Conservation (phyloP, 2,113 vertebrate genomes). For the Carollia perspicillata region DNA sequence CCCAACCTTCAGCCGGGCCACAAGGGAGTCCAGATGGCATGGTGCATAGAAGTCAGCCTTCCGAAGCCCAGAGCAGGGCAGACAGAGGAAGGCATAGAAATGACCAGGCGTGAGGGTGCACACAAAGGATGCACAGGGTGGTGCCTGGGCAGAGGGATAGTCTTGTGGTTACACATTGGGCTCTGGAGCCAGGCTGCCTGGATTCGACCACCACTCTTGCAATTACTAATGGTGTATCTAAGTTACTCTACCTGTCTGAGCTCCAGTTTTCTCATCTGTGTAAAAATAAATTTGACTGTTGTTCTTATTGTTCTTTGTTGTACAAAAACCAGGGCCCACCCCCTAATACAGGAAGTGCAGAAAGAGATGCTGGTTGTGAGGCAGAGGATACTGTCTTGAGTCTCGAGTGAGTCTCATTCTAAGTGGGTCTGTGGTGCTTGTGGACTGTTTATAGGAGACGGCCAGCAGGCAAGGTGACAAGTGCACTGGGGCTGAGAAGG, state of each 20-base stretch:
- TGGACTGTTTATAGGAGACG: background rate
- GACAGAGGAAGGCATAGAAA: background rate
- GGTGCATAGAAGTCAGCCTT: background rate
- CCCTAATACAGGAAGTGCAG: background rate
- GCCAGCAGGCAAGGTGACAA: background rate
- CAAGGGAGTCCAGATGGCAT: background rate
- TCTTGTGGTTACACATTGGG: background rate
- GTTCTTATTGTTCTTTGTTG: background rate
- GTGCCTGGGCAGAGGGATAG: background rate
- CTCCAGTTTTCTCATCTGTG: background rate
- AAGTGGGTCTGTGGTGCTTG: background rate
- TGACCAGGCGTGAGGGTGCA: fast-evolving
- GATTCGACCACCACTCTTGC: background rate
- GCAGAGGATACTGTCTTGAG: too few relatives aligned
- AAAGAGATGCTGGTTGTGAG: background rate
- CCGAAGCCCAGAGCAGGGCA: background rate
- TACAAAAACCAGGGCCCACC: background rate
- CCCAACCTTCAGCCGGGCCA: background rate
- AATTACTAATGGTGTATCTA: background rate
- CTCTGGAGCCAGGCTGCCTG: background rate
- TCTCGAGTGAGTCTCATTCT: background rate
- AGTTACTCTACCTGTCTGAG: background rate
- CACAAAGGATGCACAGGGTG: background rate
- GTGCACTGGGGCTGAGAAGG: background rate
- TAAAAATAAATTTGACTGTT: background rate